Evolutionary conservation across 2,888 invertebrate genomes (phyloP).

Genomic region (Uropetala carovei): DNA sequence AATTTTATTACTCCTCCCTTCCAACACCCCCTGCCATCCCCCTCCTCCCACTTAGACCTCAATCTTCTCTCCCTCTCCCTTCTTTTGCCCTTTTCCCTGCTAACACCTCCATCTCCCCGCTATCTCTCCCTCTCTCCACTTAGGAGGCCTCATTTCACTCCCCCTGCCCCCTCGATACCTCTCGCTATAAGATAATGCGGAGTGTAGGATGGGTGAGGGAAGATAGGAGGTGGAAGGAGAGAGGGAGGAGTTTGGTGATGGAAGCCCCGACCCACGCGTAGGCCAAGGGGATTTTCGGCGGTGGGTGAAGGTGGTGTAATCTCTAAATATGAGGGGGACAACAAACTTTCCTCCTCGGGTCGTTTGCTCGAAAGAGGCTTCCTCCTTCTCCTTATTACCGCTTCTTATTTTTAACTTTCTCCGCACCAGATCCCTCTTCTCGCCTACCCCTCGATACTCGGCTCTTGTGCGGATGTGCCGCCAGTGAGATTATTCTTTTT

Average conservation of each 20-base stretch:
- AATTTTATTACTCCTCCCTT: constrained; percentile 15
- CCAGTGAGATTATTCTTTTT: not conserved
- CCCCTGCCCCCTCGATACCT: not conserved
- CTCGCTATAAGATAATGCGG: not conserved
- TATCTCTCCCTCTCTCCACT: not conserved
- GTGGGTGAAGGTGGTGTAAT: constrained; percentile 5
- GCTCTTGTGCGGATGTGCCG: no score
- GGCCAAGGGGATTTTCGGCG: no score
- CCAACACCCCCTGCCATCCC: not conserved
- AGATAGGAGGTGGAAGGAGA: no score
- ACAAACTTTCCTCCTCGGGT: not conserved
- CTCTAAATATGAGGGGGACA: constrained; percentile 24
- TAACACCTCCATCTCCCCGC: not conserved
- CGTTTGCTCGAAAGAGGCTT: no score
- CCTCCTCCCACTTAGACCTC: not conserved
- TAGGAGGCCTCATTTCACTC: not conserved
- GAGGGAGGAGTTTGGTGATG: no score
- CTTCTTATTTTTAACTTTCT: not conserved
- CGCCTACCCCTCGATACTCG: not conserved
- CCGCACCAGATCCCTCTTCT: not conserved
- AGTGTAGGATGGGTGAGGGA: not conserved
- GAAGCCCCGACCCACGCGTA: no score
- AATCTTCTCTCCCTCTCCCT: not conserved
- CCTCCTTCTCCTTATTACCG: not conserved
- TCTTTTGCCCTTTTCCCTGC: not conserved